Evolutionary conservation across 2,797 vertebrate species (phyloP).

Genomic region (Anguilla pacifica): DNA sequence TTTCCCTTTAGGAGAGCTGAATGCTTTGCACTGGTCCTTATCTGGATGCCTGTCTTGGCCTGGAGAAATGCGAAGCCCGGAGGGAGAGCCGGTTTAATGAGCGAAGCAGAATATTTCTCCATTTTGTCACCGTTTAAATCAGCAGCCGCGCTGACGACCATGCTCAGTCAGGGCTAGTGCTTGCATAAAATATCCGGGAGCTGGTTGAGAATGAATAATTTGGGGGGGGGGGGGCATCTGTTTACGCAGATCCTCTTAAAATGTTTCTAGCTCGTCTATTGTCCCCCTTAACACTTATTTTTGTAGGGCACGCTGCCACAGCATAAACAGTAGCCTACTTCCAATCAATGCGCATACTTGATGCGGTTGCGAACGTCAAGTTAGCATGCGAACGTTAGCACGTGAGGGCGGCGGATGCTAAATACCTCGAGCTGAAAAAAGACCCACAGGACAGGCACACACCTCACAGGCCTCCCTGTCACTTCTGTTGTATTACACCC

Average conservation of each 20-base stretch:
- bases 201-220: conserved; percentile 13
- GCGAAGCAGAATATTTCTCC: conserved; percentile 45
- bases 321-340: not conserved
- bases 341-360: not conserved
- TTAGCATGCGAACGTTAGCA: no score
- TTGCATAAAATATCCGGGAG: conserved; percentile 29
- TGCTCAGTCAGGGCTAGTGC: not conserved
- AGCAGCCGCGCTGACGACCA: conserved; percentile 19
- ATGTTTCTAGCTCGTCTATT: not conserved
- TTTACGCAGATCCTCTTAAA: not conserved
- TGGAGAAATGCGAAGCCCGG: not conserved
- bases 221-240: not conserved
- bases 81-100: conserved; percentile 33
- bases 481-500: not conserved
- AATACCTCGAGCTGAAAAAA: not conserved
- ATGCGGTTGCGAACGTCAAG: not conserved
- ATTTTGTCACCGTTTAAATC: conserved; percentile 29
- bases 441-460: not conserved
- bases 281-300: not conserved
- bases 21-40: conserved; percentile 18
- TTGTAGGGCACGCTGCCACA: not conserved
- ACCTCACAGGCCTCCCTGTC: not conserved
- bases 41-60: conserved; percentile 5
- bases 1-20: conserved; percentile 18
- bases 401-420: not conserved